Evolutionary conservation across 2,113 vertebrate species (phyloP).

Genomic region (Rhinopithecus roxellana): DNA sequence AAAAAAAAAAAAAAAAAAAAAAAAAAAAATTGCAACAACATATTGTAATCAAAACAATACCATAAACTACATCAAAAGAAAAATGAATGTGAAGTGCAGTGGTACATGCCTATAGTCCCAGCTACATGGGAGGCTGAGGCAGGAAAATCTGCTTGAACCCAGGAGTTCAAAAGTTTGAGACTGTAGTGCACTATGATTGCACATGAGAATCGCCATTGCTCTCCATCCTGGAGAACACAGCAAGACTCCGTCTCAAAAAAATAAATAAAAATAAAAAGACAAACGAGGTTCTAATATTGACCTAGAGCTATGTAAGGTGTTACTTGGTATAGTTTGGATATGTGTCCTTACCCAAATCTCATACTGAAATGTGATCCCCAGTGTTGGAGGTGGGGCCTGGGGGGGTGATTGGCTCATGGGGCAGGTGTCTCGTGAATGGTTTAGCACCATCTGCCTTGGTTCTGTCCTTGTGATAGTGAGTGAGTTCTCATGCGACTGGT

Average conservation of each 20-base stretch:
- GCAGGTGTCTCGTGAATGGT: too few relatives aligned
- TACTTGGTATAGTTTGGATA: too few relatives aligned
- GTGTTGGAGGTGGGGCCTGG: too few relatives aligned
- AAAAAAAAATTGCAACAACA: not conserved
- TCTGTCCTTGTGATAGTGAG: too few relatives aligned
- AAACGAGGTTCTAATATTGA: not conserved
- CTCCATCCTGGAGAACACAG: not conserved
- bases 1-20: not conserved
- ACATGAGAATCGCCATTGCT: not conserved
- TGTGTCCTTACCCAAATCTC: too few relatives aligned
- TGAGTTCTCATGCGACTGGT: too few relatives aligned
- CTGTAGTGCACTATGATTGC: not conserved
- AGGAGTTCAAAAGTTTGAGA: not conserved
- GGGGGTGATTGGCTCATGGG: too few relatives aligned
- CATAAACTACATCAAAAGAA: not conserved
- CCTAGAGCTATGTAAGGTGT: not conserved
- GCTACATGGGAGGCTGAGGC: not conserved
- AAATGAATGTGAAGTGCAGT: not conserved
- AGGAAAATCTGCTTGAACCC: not conserved
- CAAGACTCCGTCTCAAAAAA: not conserved
- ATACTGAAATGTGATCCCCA: too few relatives aligned
- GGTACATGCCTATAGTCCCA: not conserved
- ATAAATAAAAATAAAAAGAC: not conserved
- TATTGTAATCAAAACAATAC: not conserved
- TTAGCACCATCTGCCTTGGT: too few relatives aligned